Conservation (phyloP, 2,113 vertebrate species). For the Agelaius tricolor region DNA sequence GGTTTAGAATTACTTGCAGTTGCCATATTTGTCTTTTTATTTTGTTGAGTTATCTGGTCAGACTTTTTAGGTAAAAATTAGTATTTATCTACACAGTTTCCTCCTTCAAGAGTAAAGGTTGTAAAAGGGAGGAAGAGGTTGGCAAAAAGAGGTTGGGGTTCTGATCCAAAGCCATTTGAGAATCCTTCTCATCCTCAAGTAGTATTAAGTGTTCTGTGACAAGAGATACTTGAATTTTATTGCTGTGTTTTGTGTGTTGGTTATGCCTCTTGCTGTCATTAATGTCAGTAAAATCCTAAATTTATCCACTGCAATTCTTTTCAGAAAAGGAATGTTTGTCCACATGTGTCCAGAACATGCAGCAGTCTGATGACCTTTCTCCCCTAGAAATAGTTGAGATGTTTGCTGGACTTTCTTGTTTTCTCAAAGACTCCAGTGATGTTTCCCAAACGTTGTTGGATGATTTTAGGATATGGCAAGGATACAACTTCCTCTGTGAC, state of each 20-base stretch:
- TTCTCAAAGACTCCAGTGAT: constrained; percentile 98
- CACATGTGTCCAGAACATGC: constrained; percentile 98
- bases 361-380: constrained; percentile 96
- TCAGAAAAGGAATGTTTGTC: constrained; percentile 97
- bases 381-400: constrained; percentile 97
- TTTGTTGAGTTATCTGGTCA: not conserved
- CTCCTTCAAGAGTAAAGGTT: not conserved
- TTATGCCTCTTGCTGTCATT: not conserved
- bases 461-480: constrained; percentile 98
- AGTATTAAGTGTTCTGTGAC: not conserved
- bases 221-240: not conserved
- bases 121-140: not conserved
- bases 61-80: not conserved
- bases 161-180: not conserved
- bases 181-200: not conserved
- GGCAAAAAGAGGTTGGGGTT: not conserved
- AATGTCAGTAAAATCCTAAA: not conserved
- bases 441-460: constrained; percentile 95
- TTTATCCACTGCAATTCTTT: constrained; percentile 39
- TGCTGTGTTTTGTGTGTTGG: not conserved
- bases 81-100: not conserved
- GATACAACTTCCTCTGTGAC: constrained; percentile 95
- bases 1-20: not conserved
- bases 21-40: not conserved
- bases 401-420: constrained; percentile 97